Base-by-base conservation (phyloP, 2,888 invertebrate species). In the Leptura quadrifasciata region DNA sequence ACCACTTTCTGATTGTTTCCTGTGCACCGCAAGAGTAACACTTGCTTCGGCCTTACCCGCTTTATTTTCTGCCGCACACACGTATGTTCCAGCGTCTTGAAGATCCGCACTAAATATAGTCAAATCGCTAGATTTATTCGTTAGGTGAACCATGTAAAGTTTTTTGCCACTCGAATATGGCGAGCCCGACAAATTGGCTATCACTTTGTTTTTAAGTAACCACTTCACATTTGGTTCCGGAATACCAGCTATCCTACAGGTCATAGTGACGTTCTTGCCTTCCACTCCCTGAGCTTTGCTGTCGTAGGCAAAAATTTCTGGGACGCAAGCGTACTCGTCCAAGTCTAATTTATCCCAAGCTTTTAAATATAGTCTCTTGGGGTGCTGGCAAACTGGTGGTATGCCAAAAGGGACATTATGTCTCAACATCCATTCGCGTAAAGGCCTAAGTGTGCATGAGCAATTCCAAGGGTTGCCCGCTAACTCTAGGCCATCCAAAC, bases 381-480 rank as follows among this genome's bases (percentile, higher is more conserved):
- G 96, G 35, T 90, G 88, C 60, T 92, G 91, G 84, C 96, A 96
- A 2, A 93, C 91, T 0, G 96, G 95, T 9, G 94, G 93, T 68
- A 92, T 90, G 31, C 91, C 94, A 73, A 93, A 93, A 6, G 95
- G 95, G 47, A 96, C 93, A 86, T 96, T 96, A 85, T 93, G 92
- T 75, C 91, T 91, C 77, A 94, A 88, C 94, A 96, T 94, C 96
- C 95, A 96, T 83, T 94, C 93, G 21, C 95, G 90, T 78, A 96
- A 88, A 0, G 95, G 94, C 72, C 95, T 90, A 76, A 96, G 87
- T 27, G 92, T 91, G 87, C 96, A 96, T 57, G 95, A 94, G 87
- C 96, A 96, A 87, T 95, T 94, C 95, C 96, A 96, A 0, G 94
- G 94, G 88, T 96, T 96, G 76, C 91, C 92, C n/a, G 94, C 93